Evolutionary conservation across 2,113 vertebrate species (phyloP), one percentile per base, ranked within the genome.

Genomic region (Gopherus flavomarginatus): DNA sequence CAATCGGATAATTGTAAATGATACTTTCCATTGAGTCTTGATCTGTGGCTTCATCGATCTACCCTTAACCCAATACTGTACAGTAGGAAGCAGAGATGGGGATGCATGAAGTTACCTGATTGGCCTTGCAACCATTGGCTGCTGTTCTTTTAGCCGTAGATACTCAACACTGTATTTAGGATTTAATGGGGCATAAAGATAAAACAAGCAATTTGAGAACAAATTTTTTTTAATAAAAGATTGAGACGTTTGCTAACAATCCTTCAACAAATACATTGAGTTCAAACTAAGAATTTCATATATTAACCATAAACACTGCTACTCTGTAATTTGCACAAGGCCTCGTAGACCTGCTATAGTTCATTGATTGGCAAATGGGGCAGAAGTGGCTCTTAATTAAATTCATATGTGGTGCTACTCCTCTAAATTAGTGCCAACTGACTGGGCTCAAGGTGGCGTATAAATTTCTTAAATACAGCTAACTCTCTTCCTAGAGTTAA

Each of bases 311-410:
- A 44, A 97, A 77, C 53, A 13, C 17, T 59, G 50, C 91, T 93
- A 62, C 84, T 92, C 49, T 88, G 82, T 90, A 96, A 86, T 79
- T 83, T 78, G 59, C 92, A 91, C 27, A 84, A n/a, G 4, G 3
- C 83, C 81, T 82, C 85, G 27, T 8, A 24, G 62, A n/a, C 65
- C 31, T 97, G 83, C 78, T 96, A 53, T 69, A 93, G 84, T 62
- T 96, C 89, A 83, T 84, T 94, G 94, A 82, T 47, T 92, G 80
- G 52, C 85, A 96, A 97, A 97, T 92, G 90, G 88, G 38, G 83
- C 82, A 82, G 94, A 14, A 53, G 47, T 85, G 52, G 27, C 44
- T 96, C 91, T 97, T 97, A 97, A 97, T 98, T 96, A 96, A 97
- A 95, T 91, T 97, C 85, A 1, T 92, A 47, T 87, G 85, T 89